Conservation (phyloP, 35 echinoderm and acorn worm genomes). For the Antedon bifida region DNA sequence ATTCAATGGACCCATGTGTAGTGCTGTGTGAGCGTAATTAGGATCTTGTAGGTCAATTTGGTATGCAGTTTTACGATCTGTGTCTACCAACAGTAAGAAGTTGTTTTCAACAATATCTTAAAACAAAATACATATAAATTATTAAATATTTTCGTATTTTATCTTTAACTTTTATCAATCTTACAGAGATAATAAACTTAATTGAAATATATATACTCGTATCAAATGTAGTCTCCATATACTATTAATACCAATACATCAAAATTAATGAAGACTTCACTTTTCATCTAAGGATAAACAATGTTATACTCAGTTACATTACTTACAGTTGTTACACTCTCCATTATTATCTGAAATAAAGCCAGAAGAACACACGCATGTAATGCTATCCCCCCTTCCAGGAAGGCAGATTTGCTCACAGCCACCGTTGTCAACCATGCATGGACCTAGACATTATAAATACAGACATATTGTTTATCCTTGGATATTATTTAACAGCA, state of each 20-base stretch:
- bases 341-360: constrained; percentile 27
- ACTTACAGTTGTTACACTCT: constrained; percentile 6
- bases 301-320: not conserved
- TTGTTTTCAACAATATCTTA: not conserved
- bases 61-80: not conserved
- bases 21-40: not conserved
- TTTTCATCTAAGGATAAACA: constrained; percentile 2
- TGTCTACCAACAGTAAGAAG: not conserved
- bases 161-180: too few species aligned
- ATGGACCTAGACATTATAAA: constrained; percentile 61
- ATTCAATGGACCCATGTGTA: not conserved
- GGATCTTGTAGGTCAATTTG: not conserved
- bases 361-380: constrained; percentile 47
- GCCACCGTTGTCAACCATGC: constrained; percentile 43
- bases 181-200: not conserved
- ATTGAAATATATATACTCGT: too few species aligned
- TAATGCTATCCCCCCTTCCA: constrained; percentile 7
- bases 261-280: too few species aligned
- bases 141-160: too few species aligned
- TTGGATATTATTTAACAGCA: too few species aligned
- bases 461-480: too few species aligned
- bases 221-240: too few species aligned
- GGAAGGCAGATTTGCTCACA: constrained; percentile 73
- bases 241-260: too few species aligned
- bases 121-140: too few species aligned